These are phyloP conservation scores for Parelbella ahira DNA, from an alignment of 2,888 invertebrate species.

Conservation along the genomic window DNA sequence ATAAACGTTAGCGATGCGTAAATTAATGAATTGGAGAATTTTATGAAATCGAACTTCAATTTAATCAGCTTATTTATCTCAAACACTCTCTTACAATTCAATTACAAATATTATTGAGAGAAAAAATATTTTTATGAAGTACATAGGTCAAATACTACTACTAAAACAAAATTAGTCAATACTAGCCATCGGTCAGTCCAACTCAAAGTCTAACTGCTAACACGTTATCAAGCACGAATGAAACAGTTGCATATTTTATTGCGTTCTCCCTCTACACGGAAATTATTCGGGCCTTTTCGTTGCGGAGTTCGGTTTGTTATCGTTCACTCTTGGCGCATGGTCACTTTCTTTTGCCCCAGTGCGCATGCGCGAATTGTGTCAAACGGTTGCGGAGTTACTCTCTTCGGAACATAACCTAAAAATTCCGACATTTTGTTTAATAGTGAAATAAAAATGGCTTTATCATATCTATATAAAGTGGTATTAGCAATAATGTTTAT, in stretches of 20 bases:
- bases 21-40: too few species aligned
- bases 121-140: too few species aligned
- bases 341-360: constrained; percentile 68
- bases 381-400: constrained; percentile 45
- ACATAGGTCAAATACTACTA: too few species aligned
- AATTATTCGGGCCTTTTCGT: constrained; percentile 17
- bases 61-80: too few species aligned
- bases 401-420: constrained; percentile 51
- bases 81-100: too few species aligned
- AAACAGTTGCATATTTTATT: background rate
- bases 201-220: too few species aligned
- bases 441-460: constrained; percentile 43
- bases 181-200: too few species aligned
- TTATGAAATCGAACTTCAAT: too few species aligned
- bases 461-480: constrained; percentile 76
- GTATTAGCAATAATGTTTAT: constrained; percentile 63
- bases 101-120: too few species aligned
- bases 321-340: constrained; percentile 47
- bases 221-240: too few species aligned
- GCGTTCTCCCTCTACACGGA: constrained; percentile 6
- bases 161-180: too few species aligned
- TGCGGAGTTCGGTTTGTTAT: constrained; percentile 6
- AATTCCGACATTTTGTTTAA: constrained; percentile 22
- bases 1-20: too few species aligned
- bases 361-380: constrained; percentile 70